phyloP scores from a whole-genome alignment of 2,888 invertebrate species.

The Agonum fuliginosum region DNA sequence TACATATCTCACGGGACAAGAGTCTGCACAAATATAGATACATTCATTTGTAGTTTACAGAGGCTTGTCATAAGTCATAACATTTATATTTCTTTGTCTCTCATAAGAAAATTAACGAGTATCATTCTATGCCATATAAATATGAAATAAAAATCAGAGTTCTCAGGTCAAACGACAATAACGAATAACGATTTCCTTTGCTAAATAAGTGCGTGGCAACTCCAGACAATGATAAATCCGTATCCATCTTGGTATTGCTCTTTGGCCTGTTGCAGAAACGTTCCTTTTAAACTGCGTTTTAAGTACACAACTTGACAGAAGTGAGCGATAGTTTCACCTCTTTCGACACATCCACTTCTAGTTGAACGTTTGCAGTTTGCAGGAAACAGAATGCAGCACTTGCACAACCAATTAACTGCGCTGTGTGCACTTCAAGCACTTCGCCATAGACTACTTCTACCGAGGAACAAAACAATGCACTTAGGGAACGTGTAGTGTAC shows the following conservation, averaged over 20 bases:
- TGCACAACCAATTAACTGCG: background rate
- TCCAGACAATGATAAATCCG: slow-evolving; percentile 14
- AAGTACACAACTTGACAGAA: background rate
- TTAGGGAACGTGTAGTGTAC: no score
- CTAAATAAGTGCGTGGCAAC: background rate
- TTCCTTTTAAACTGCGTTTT: background rate
- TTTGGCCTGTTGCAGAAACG: slow-evolving; percentile 18
- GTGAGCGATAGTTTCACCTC: slow-evolving; percentile 50
- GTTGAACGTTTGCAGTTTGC: no score
- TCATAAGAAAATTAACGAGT: no score
- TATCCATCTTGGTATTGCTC: slow-evolving; percentile 2
- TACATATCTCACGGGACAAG: no score
- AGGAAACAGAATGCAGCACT: background rate
- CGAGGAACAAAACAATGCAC: background rate
- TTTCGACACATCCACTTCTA: slow-evolving; percentile 41
- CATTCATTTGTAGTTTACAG: no score
- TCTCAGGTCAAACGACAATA: no score
- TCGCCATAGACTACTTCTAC: no score
- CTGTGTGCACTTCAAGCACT: background rate
- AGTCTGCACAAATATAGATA: no score
- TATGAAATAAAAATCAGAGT: background rate
- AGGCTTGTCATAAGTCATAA: no score
- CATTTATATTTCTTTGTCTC: no score
- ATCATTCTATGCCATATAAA: background rate
- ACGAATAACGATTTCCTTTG: no score